These are phyloP conservation scores for Metellina segmentata DNA, from an alignment of 2,888 invertebrate genomes.

Conservation along the genomic window DNA sequence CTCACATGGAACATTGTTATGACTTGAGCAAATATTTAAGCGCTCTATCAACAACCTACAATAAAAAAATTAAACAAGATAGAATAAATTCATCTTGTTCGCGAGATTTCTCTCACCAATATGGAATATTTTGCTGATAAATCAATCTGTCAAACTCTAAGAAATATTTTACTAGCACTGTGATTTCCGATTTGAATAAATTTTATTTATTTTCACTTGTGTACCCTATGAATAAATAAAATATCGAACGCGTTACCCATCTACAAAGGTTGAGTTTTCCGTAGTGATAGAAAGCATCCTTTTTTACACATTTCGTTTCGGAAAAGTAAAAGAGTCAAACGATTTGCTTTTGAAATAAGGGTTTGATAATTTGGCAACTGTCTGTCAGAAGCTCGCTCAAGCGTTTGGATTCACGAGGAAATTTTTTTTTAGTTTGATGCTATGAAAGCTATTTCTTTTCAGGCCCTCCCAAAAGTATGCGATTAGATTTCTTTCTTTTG, in stretches of 20 bases:
- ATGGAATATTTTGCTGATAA: conserved; percentile 51
- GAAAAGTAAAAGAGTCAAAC: conserved; percentile 18
- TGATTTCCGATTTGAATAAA: conserved; percentile 46
- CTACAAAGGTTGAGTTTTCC: neutral
- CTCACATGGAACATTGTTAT: neutral
- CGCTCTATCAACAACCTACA: neutral
- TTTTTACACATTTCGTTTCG: neutral
- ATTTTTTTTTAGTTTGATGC: neutral
- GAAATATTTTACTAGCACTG: conserved; percentile 15
- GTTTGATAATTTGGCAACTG: conserved; percentile 32
- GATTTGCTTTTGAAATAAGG: conserved; percentile 19
- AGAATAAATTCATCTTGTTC: neutral
- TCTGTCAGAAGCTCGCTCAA: conserved; percentile 13
- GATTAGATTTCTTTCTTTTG: neutral
- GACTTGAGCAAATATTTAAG: neutral
- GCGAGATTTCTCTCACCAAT: neutral
- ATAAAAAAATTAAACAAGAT: neutral
- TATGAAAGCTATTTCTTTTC: neutral
- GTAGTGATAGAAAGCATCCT: neutral
- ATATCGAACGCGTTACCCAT: conserved; percentile 25
- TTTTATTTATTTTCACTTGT: conserved; percentile 28
- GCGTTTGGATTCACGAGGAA: neutral
- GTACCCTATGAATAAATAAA: conserved; percentile 60
- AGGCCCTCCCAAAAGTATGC: neutral
- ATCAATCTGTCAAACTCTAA: conserved; percentile 38